Evolutionary conservation across 2,797 vertebrate species (phyloP), one percentile per base, ranked within the genome.

Genomic region (Cyclura pinguis): DNA sequence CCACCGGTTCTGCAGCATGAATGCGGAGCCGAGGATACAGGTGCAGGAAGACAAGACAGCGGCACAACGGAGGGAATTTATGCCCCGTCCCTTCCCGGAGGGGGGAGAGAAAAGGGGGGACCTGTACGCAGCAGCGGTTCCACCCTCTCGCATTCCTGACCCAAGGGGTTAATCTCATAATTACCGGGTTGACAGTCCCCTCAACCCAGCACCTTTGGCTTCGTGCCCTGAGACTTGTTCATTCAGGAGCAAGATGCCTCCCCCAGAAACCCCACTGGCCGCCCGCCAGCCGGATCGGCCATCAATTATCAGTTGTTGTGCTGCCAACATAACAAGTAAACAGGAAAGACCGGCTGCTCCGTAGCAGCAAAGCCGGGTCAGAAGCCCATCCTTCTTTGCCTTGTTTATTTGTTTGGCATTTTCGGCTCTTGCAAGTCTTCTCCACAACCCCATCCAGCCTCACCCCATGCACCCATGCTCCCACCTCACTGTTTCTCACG

Each of bases 21-120:
- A 96, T 95, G 59, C 94, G 94, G 27, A 80, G 69, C 92, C 87
- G 91, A 94, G 94, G 93, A 91, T 94, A 93, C 96, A 96, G 95
- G 96, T 96, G 96, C 93, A 91, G 2, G 93, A 91, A 91, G 92
- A 88, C 91, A 64, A 92, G 93, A 92, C 72, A 86, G 8, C 22
- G 0, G 86, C 90, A 90, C 88, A 80, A 13, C 84, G 52, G 90
- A 93, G 94, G 91, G 86, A 50, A 92, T 94, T 93, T 80, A 57
- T 24, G 62, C 82, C 13, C 62, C 57, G n/a, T 35, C 18, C 64
- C 55, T 42, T n/a, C n/a, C 29, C 1, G 1, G 14, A 35, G 73
- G 7, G 20, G 24, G 2, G n/a, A 42, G 6, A 80, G 84, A 87
- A 91, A 72, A 69, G 86, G 80, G 87, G 92, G 64, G 74, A 82